Conservation (phyloP, 2,113 vertebrate genomes). For the Trematocara stigmaticum region DNA sequence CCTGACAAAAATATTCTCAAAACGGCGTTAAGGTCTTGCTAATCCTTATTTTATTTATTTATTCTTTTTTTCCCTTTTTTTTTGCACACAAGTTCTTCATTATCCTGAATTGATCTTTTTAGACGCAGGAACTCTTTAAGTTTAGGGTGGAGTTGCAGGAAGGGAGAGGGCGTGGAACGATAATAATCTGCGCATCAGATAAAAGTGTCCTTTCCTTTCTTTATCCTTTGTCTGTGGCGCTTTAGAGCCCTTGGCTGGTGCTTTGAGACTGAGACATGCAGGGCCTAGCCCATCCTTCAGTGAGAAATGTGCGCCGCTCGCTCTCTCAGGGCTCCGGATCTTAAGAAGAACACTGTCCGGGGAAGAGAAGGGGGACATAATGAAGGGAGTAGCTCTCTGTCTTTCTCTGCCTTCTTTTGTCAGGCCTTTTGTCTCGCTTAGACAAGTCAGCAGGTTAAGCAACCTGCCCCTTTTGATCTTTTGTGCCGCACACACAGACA, state of each 20-base stretch:
- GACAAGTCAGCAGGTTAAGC: constrained; percentile 69
- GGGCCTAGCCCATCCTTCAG: constrained; percentile 73
- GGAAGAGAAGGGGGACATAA: constrained; percentile 47
- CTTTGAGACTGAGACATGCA: constrained; percentile 82
- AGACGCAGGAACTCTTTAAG: constrained; percentile 75
- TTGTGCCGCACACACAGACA: constrained; percentile 44
- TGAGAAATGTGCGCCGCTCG: constrained; percentile 68
- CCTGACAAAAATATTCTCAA: constrained; percentile 46
- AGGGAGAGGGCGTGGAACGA: constrained; percentile 16
- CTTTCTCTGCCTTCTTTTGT: constrained; percentile 68
- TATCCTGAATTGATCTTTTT: constrained; percentile 77
- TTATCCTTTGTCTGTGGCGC: constrained; percentile 74
- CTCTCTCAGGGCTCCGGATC: constrained; percentile 59
- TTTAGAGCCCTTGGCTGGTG: constrained; percentile 83
- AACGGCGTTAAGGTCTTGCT: constrained; percentile 11
- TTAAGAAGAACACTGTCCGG: constrained; percentile 62
- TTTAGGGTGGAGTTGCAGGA: constrained; percentile 72
- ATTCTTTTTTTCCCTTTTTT: background rate
- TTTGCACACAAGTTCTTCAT: constrained; percentile 32
- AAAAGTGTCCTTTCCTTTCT: constrained; percentile 61
- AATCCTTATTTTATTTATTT: constrained; percentile 9
- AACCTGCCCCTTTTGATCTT: constrained; percentile 64
- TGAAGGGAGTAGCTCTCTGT: constrained; percentile 67
- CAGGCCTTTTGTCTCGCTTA: constrained; percentile 54
- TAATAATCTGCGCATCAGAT: constrained; percentile 62